These are phyloP conservation scores for Phyllotreta striolata DNA, from an alignment of 2,888 invertebrate species.

Conservation along the genomic window DNA sequence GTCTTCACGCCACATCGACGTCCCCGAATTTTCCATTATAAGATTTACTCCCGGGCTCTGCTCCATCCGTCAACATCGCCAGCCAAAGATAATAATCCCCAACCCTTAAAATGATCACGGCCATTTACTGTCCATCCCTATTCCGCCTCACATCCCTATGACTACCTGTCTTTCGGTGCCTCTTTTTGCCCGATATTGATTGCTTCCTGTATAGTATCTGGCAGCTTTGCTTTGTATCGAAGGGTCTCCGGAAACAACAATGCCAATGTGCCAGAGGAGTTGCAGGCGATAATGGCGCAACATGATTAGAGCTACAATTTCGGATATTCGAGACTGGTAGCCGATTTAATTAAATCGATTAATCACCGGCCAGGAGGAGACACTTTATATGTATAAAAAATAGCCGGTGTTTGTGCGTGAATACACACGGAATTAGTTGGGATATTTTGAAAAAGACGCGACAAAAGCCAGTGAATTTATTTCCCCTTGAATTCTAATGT, in stretches of 20 bases:
- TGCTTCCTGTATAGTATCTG: slow-evolving; percentile 70
- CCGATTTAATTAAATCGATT: slow-evolving; percentile 24
- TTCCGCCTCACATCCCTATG: not conserved
- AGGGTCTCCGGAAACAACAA: slow-evolving; percentile 72
- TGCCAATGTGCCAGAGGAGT: slow-evolving; percentile 65
- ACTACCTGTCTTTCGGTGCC: slow-evolving; percentile 22
- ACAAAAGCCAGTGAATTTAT: slow-evolving; percentile 30
- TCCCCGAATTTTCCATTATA: slow-evolving; percentile 23
- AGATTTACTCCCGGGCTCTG: slow-evolving; percentile 15
- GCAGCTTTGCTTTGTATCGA: slow-evolving; percentile 62
- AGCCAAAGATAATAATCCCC: slow-evolving; percentile 18
- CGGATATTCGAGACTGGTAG: slow-evolving; percentile 63
- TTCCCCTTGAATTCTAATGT: slow-evolving; percentile 29
- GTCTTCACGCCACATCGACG: too few relatives aligned
- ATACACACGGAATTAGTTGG: too few relatives aligned
- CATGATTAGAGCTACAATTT: slow-evolving; percentile 66
- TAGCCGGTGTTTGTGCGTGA: not conserved
- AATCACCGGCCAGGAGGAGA: not conserved
- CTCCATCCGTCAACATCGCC: slow-evolving; percentile 17
- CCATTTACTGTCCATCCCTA: slow-evolving; percentile 18
- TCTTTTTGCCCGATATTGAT: slow-evolving; percentile 51
- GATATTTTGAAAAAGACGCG: slow-evolving; percentile 20
- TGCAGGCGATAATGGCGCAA: slow-evolving; percentile 66
- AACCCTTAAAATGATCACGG: slow-evolving; percentile 9
- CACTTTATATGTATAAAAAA: not conserved